Percentiles rank a stretch among this genome's conserved stretches.
These are phyloP conservation scores for Geodia barretti DNA, from an alignment of 37 sponge, comb jelly and placozoan species.

Conservation along the genomic window DNA sequence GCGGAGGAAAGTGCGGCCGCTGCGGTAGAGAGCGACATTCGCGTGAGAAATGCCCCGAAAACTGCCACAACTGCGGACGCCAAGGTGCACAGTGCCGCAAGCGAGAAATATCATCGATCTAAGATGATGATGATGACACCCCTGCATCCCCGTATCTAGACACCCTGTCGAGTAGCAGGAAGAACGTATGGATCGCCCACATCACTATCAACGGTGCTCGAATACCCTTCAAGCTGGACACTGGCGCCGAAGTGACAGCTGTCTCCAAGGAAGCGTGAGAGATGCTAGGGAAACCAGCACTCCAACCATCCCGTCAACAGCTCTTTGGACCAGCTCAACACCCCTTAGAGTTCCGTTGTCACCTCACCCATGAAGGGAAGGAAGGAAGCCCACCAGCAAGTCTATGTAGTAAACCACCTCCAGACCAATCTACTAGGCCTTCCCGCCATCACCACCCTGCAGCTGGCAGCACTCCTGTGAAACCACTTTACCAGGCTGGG, in stretches of 20 bases:
- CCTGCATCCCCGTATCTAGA: not conserved
- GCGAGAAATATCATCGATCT: not conserved
- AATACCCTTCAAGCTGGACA: conserved; percentile 18
- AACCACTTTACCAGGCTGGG: not conserved
- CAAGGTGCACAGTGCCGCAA: conserved; percentile 17
- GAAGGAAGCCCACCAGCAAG: not conserved
- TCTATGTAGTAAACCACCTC: not conserved
- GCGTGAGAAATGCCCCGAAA: not conserved
- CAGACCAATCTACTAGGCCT: not conserved
- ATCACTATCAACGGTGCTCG: not conserved
- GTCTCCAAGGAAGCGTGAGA: conserved; percentile 4
- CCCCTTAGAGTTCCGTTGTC: not conserved
- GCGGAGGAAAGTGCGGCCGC: not conserved
- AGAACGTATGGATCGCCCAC: not conserved
- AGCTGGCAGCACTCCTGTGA: not conserved
- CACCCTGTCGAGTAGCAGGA: not conserved
- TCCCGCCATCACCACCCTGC: not conserved
- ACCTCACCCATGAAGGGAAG: not conserved
- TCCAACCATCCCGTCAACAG: not conserved
- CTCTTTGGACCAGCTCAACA: conserved; percentile 12
- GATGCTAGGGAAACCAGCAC: not conserved
- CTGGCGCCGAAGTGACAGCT: conserved; percentile 28
- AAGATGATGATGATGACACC: not conserved
- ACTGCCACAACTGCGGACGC: conserved; percentile 19
- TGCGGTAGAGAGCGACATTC: conserved; percentile 21